A percentile compares a stretch with the other conserved stretches of the same genome.
phyloP scores from a whole-genome alignment of 2,888 invertebrate species.

The Neoaliturus tenellus region DNA sequence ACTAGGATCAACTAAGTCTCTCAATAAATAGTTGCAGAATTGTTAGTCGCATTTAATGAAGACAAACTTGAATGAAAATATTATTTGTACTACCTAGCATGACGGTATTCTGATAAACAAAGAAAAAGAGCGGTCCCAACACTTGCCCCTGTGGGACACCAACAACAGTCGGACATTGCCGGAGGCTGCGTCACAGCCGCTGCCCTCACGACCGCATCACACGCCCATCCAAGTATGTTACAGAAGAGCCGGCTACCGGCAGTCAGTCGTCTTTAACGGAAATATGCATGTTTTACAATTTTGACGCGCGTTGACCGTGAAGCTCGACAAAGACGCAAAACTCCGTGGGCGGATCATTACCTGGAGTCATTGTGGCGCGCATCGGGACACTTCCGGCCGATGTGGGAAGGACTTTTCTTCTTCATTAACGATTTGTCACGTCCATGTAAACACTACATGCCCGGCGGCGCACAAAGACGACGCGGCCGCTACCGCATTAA shows the following conservation, averaged over 20 bases:
- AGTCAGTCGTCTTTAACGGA: constrained; percentile 56
- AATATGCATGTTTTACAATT: constrained; percentile 62
- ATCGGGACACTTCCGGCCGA: constrained; percentile 53
- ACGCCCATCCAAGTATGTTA: constrained; percentile 52
- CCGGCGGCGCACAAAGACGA: constrained; percentile 7
- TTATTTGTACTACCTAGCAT: too few species aligned
- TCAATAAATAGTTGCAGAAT: too few species aligned
- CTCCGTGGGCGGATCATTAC: constrained; percentile 57
- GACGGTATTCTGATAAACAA: too few species aligned
- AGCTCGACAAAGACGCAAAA: constrained; percentile 54
- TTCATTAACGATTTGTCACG: constrained; percentile 59
- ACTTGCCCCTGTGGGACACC: background rate
- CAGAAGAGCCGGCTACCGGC: constrained; percentile 29
- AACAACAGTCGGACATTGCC: background rate
- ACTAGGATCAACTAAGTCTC: too few species aligned
- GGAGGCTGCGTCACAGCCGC: background rate
- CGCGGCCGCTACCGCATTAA: constrained; percentile 1
- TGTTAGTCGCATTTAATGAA: too few species aligned
- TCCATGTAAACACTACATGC: constrained; percentile 56
- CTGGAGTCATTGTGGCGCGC: constrained; percentile 55
- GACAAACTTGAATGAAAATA: too few species aligned
- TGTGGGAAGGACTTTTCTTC: constrained; percentile 58
- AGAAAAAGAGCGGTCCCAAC: too few species aligned
- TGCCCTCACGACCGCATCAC: constrained; percentile 36
- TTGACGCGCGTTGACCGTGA: constrained; percentile 58